Conservation (phyloP, 2,888 invertebrate species). For the Thera britannica region DNA sequence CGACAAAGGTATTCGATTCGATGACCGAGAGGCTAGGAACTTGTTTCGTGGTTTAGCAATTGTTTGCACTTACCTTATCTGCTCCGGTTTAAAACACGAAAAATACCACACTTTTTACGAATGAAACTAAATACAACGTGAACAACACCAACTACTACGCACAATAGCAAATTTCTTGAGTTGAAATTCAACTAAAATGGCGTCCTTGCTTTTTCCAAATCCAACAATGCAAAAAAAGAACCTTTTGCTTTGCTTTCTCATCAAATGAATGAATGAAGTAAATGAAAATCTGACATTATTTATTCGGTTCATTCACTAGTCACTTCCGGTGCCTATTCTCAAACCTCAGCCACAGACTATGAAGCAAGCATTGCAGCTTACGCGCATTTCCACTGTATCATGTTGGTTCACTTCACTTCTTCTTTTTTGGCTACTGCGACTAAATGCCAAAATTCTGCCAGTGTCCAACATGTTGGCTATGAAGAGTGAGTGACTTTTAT, state of each 20-base stretch:
- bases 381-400: no score
- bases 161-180: conserved; percentile 2
- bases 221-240: not conserved
- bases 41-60: conserved; percentile 15
- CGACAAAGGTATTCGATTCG: conserved; percentile 59
- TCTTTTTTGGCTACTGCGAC: no score
- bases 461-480: no score
- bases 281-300: no score
- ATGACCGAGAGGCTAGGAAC: conserved; percentile 47
- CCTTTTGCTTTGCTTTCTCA: no score
- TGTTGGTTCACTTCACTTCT: no score
- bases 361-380: no score
- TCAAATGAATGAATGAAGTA: not conserved
- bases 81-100: conserved; percentile 18
- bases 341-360: no score
- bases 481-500: no score
- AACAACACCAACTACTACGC: conserved; percentile 15
- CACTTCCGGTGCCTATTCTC: no score
- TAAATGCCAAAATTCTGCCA: no score
- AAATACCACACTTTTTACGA: conserved; percentile 20
- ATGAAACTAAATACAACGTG: conserved; percentile 8
- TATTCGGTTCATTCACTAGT: no score
- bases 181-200: conserved; percentile 26
- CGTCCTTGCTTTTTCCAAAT: conserved; percentile 10
- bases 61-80: conserved; percentile 57